Base-by-base conservation (phyloP, 2,888 invertebrate genomes). In the Andrena bicolor region DNA sequence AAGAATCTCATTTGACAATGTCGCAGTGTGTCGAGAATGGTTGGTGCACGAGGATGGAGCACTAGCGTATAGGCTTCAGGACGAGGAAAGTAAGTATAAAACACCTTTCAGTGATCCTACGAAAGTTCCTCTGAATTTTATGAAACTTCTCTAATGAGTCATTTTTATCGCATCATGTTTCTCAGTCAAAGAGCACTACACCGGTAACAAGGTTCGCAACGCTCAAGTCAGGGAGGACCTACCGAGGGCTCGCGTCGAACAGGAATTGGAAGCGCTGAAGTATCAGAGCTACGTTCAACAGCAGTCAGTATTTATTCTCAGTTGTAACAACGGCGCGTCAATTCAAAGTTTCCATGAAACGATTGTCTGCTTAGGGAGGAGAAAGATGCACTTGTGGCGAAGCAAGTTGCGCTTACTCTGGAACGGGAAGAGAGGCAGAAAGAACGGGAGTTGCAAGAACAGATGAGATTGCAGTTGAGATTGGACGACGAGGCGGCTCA, bases 41-140 rank as follows among this genome's bases (percentile, higher is more conserved):
- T 94, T 97, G 88, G 96, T 98, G 48, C 96, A 97, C 90, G 98
- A 98, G 94, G 98, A 98, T 94, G 96, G 97, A 85, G 97, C 97
- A 23, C 93, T 97, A 90, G 97, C 98, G 8, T 96, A 97, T 93
- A 96, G 96, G 87, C 95, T 98, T 48, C 98, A 98, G 93, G 96
- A 96, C 90, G 96, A 97, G 95, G 97, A 98, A 95, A 97, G 97
- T 96, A 95, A 94, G 96, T 28, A 26, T 30, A 30, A 2, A 65
- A 26, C 23, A 65, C 20, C 5, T 35, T 26, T 16, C 0, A 0
- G 7, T 2, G 16, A n/a, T 63, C 23, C 1, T 8, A 16, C 2
- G n/a, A 53, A 0, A 30, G 1, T 30, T 66, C 35, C 23, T 30
- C 20, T n/a, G 28, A 56, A 32, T 32, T 23, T 0, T 35, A 35